Percentiles rank a stretch among this genome's conserved stretches.
phyloP scores from a whole-genome alignment of 2,797 vertebrate species.

The Propithecus perrieri region DNA sequence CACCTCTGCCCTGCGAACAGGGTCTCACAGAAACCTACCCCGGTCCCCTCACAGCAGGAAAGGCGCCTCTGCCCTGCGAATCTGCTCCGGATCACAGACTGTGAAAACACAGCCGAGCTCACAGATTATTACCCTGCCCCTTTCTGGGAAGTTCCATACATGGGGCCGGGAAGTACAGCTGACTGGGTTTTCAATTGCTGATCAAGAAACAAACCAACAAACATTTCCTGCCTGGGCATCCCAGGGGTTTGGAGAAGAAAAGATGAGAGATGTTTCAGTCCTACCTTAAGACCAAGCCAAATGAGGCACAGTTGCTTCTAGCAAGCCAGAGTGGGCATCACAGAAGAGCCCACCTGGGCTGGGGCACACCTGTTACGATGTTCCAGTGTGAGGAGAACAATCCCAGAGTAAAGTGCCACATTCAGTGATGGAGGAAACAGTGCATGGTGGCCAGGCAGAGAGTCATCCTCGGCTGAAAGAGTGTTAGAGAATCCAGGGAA shows the following conservation, averaged over 20 bases:
- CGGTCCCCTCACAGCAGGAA: neutral
- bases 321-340: neutral
- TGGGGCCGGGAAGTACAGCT: neutral
- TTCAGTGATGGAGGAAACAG: neutral
- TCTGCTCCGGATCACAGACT: neutral
- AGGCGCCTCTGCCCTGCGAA: neutral
- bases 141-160: no score
- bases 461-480: neutral
- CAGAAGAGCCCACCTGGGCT: neutral
- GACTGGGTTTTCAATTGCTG: neutral
- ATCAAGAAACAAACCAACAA: neutral
- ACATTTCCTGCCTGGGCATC: neutral
- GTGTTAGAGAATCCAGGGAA: neutral
- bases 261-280: neutral
- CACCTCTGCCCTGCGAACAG: neutral
- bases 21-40: neutral
- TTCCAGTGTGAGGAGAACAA: neutral
- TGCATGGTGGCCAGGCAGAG: neutral
- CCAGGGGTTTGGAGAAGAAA: neutral
- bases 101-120: neutral
- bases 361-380: no score
- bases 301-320: neutral
- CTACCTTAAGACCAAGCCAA: neutral
- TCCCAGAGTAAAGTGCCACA: neutral
- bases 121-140: neutral